Conservation (phyloP, 2,797 vertebrate species). For the Dendrocincla fuliginosa region DNA sequence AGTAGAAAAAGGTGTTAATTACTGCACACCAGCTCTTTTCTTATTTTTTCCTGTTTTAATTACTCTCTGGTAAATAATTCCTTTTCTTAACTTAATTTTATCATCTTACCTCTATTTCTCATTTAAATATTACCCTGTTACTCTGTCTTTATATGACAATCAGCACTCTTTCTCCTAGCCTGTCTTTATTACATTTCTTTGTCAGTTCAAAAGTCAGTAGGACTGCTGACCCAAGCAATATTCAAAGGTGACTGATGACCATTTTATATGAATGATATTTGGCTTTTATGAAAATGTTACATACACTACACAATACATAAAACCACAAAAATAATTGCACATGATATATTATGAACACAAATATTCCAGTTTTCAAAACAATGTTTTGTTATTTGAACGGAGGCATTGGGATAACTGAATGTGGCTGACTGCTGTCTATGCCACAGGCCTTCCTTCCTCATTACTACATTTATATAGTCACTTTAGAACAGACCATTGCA, state of each 20-base stretch:
- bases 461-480: neutral
- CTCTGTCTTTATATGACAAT: neutral
- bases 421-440: accelerated
- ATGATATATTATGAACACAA: neutral
- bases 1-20: neutral
- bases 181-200: neutral
- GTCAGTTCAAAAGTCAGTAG: neutral
- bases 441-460: neutral
- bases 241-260: neutral
- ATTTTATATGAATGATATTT: neutral
- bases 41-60: neutral
- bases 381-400: neutral
- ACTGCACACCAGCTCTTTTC: neutral
- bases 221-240: neutral
- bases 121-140: neutral
- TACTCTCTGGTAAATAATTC: neutral
- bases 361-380: neutral
- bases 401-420: neutral
- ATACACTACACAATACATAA: neutral
- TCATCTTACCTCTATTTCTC: neutral
- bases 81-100: neutral
- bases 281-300: neutral
- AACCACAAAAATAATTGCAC: neutral
- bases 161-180: neutral
- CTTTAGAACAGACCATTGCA: neutral